Evolutionary conservation across 2,888 invertebrate species (phyloP).

Genomic region (Agapostemon virescens): DNA sequence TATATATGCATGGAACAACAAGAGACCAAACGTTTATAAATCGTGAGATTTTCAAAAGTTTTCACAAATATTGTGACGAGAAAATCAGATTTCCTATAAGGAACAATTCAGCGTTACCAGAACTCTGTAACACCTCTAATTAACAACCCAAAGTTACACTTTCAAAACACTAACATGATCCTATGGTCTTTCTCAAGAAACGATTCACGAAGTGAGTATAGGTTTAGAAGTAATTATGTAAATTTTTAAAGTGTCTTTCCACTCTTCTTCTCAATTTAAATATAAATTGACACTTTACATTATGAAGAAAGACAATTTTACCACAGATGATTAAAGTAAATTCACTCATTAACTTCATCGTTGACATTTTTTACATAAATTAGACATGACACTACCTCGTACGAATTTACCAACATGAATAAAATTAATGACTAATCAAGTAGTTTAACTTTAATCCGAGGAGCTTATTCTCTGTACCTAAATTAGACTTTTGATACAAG

Average conservation of each 20-base stretch:
- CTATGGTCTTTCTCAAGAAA: neutral
- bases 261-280: too few species aligned
- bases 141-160: too few species aligned
- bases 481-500: too few species aligned
- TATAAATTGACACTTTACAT: neutral
- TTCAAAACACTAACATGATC: neutral
- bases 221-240: too few species aligned
- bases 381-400: neutral
- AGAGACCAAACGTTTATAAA: neutral
- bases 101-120: neutral
- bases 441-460: too few species aligned
- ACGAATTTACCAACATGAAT: neutral
- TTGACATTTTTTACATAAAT: neutral
- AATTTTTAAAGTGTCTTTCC: too few species aligned
- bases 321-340: neutral
- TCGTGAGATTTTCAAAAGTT: neutral
- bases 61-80: slow-evolving; percentile 7
- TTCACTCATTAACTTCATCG: too few species aligned
- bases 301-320: neutral
- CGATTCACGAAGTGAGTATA: neutral
- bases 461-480: too few species aligned
- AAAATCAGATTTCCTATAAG: slow-evolving; percentile 9
- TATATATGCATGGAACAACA: neutral
- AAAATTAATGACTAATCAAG: neutral
- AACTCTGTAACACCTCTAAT: neutral